Base-by-base conservation (phyloP, 2,797 vertebrate species). In the Alectoris magna region DNA sequence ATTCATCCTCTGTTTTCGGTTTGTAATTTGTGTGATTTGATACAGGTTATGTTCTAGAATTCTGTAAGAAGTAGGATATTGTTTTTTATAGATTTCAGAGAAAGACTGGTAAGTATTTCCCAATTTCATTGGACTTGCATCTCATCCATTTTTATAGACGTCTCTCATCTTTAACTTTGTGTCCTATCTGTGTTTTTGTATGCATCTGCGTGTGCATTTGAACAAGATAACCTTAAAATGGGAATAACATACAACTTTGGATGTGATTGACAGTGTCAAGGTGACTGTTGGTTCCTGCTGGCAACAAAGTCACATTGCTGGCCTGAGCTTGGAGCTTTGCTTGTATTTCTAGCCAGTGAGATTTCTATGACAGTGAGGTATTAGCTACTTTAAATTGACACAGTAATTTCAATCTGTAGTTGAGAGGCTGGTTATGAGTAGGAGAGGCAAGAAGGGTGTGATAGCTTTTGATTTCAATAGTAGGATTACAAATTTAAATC, bases 171-270 rank as follows among this genome's bases (percentile, higher is more conserved):
- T 5, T 67, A 63, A 53, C 17, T 3, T 58, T 46, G 9, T 1
- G 4, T 49, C 22, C 4, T 29, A 1, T 71, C 81, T 0, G 0
- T 48, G 16, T 68, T 64, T 60, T 18, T 58, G 10, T 14, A 36
- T 11, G 15, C 21, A 44, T 43, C 17, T 59, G 9, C 24, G 24
- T 63, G 13, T 31, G 18, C 21, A 16, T 24, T 4, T 56, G 24
- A 39, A 21, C 68, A 27, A 70, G 31, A 66, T 11, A 84, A 24
- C 74, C 27, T 76, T 53, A 29, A n/a, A 19, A 14, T 46, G 14
- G 7, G 38, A 81, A 49, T 64, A 11, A 90, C 74, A 8, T 27
- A 24, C 15, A 71, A 68, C 56, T 62, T 24, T 29, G 38, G 12
- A 4, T 46, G 21, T 67, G 62, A 68, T 14, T 78, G 27, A 4